phyloP scores from a whole-genome alignment of 2,797 vertebrate genomes.

The Bradypus variegatus region DNA sequence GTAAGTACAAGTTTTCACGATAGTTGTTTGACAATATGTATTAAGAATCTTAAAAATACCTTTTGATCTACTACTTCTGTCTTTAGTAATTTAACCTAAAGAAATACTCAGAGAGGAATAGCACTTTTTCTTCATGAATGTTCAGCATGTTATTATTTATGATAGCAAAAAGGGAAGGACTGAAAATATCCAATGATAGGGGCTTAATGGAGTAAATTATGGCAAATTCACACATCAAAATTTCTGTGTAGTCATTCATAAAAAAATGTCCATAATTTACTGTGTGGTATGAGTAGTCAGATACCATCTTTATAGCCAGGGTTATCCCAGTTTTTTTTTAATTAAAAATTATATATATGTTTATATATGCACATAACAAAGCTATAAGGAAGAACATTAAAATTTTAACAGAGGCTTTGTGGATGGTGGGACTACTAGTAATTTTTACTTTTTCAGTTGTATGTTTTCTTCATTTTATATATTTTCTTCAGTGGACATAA shows the following conservation, averaged over 20 bases:
- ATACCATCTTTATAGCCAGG: neutral
- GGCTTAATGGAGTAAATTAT: neutral
- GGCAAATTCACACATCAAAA: neutral
- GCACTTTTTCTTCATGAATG: neutral
- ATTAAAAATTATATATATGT: constrained; percentile 8
- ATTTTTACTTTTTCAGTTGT: neutral
- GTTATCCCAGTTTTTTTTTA: constrained; percentile 28
- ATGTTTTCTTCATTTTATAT: constrained; percentile 7
- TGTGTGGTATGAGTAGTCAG: neutral
- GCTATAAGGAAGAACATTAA: neutral
- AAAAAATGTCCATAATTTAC: neutral
- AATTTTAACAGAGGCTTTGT: constrained; percentile 17
- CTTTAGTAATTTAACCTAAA: constrained; percentile 27
- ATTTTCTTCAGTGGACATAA: constrained; percentile 20
- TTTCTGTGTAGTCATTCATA: neutral
- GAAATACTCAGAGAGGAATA: neutral
- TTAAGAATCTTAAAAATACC: constrained; percentile 18
- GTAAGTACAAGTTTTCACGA: neutral
- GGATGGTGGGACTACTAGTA: neutral
- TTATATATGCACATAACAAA: neutral
- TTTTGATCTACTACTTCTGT: constrained; percentile 8
- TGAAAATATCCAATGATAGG: neutral
- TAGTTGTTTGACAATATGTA: neutral
- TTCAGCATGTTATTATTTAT: constrained; percentile 18
- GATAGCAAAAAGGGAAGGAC: neutral